Base-by-base conservation (phyloP, 1,140 invertebrate genomes). In the Pseudachorutes palmiensis region DNA sequence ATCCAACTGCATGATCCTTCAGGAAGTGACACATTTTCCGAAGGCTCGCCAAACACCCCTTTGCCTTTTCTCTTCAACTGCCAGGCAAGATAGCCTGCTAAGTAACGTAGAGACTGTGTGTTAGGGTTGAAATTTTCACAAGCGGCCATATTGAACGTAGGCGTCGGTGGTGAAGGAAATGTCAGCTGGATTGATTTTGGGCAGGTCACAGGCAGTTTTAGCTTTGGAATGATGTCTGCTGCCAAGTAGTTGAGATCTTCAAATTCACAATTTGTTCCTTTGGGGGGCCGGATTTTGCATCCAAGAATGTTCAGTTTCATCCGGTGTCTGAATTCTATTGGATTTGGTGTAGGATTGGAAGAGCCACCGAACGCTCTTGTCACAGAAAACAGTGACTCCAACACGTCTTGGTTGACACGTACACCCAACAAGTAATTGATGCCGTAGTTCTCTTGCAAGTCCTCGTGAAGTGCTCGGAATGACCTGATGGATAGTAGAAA, bases 221-320 rank as follows among this genome's bases (percentile, higher is more conserved):
- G 19, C 9, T 45, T 45, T 19, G 19, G 36, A 45, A 45, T 45
- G 19, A 45, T 45, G 9, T 19, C 36, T n/a, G n/a, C n/a, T n/a
- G n/a, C n/a, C n/a, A n/a, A n/a, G 36, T 45, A 45, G 9, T 45
- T 45, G 5, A 14, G 26, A 45, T 45, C 22, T 12, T 57, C 24
- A 57, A 57, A 24, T 9, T 5, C n/a, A 12, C n/a, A 57, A 57
- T 57, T 57, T n/a, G 55, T 24, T 14, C 55, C 55, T 57, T 57
- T 57, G 26, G 55, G 55, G 5, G 55, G 9, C 22, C 55, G n/a
- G 5, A 57, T 24, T 57, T 57, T 57, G 55, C 5, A 9, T 22
- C 55, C 55, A 14, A 57, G 24, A 63, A 41, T 29, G 45, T n/a
- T 14, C 22, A 41, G n/a, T 16, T 26, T 14, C 55, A n/a, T n/a